Evolutionary conservation across 2,888 invertebrate species (phyloP), one percentile per base, ranked within the genome.

Genomic region (Cheilosia vulpina): DNA sequence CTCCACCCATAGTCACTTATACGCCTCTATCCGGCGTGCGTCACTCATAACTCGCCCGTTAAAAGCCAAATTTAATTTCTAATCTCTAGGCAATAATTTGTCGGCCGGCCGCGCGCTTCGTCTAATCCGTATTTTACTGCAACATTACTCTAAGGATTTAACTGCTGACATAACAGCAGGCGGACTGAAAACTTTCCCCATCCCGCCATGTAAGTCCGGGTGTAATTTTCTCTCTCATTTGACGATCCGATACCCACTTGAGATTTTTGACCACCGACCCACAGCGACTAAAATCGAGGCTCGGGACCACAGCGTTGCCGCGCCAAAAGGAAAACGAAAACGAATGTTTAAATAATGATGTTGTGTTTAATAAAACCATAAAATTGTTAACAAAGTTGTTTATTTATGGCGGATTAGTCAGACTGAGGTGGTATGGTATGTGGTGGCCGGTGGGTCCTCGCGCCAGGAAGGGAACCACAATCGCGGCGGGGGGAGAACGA

Each of bases 321-420:
- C 6, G 27, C 76, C 38, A 75, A 79, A 81, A 58, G 21, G 66
- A 63, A 73, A 79, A 85, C 71, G 76, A 81, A 85, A 81, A 85
- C 77, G 68, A 85, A 85, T 85, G 85, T 76, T 85, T 81, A 81
- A 85, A 85, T 85, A 85, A 81, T 85, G 85, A 85, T 81, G 85
- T 77, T 81, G 85, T 81, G 85, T 81, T 85, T 85, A 85, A 85
- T 85, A 81, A 81, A 85, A 85, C 85, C 85, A 85, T 85, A 81
- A 85, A 85, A 85, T 85, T 81, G 85, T 85, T 85, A 85, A 85
- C 85, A 85, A 85, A 85, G 85, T 85, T 81, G 85, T 85, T 81
- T 85, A 85, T 85, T 85, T 85, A 85, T 85, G 85, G 85, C 62
- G 76, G 81, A 85, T 81, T 81, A 81, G 80, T 57, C 71, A 47